These are phyloP conservation scores for Trichogramma dendrolimi DNA, from an alignment of 2,888 invertebrate species.

Conservation along the genomic window DNA sequence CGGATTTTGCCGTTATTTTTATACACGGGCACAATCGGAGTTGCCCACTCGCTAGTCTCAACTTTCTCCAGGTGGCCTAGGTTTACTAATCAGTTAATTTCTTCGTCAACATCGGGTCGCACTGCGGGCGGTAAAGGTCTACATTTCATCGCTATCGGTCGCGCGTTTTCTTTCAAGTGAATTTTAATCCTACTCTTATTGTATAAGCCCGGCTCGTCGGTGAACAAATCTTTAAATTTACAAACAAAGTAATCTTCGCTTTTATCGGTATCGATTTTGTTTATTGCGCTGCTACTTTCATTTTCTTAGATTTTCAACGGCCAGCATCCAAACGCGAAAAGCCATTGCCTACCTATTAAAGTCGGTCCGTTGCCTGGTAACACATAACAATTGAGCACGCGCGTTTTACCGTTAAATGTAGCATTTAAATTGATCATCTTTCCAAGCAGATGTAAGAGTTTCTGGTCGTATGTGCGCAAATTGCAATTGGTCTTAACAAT, in stretches of 20 bases:
- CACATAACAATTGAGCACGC: slow-evolving; percentile 15
- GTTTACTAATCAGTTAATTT: slow-evolving; percentile 20
- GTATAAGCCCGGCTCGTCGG: slow-evolving; percentile 15
- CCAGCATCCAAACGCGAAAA: slow-evolving; percentile 18
- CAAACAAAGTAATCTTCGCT: neutral
- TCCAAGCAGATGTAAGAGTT: slow-evolving; percentile 14
- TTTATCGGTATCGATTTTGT: slow-evolving; percentile 1
- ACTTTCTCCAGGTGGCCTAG: slow-evolving; percentile 15
- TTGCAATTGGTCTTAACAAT: too few species aligned
- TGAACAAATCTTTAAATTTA: slow-evolving; percentile 17
- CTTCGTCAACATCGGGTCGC: slow-evolving; percentile 16
- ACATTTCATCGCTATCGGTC: slow-evolving; percentile 20
- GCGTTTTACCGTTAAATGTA: slow-evolving; percentile 8
- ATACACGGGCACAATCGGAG: slow-evolving; percentile 13
- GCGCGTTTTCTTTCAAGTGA: slow-evolving; percentile 22
- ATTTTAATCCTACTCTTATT: slow-evolving; percentile 24
- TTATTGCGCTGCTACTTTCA: neutral
- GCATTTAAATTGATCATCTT: slow-evolving; percentile 12
- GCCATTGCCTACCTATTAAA: slow-evolving; percentile 22
- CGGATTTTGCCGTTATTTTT: slow-evolving; percentile 16
- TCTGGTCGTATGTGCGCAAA: slow-evolving; percentile 15
- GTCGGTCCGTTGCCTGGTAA: slow-evolving; percentile 21
- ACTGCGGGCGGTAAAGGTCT: slow-evolving; percentile 21
- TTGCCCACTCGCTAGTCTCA: slow-evolving; percentile 14
- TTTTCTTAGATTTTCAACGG: neutral